Base-by-base conservation (phyloP, 2,113 vertebrate species). In the Poeciliopsis turrubarensis region DNA sequence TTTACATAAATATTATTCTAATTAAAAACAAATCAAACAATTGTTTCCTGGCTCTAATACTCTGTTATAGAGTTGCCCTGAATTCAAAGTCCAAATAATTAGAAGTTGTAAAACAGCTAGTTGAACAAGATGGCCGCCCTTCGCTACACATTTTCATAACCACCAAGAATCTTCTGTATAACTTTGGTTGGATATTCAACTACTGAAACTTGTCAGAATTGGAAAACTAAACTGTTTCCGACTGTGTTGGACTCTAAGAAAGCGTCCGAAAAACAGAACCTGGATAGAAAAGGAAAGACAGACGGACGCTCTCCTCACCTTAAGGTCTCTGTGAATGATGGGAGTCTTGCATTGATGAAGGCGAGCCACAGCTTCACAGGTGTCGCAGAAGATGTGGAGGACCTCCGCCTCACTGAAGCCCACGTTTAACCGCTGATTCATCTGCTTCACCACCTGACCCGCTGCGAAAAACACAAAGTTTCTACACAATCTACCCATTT, bases 301-400 rank as follows among this genome's bases (percentile, higher is more conserved):
- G 34, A 7, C 17, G 1, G 17, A 47, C 17, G 3, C 4, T 0
- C 0, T 57, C 32, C 11, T 71, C 89, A 98, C 97, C 96, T 99
- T 99, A 1, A 99, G 94, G 82, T 99, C 97, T 41, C 97, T 93
- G 89, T 99, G 97, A 88, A 99, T 95, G 85, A 99, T 93, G 14
- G 98, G 96, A 0, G 97, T 98, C 94, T 98, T 98, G 92, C 97
- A 98, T 39, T 99, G 98, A 87, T 99, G 98, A 74, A 99, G 88
- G 37, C 97, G 94, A 41, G 98, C 98, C 39, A 99, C 97, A 1
- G 98, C 97, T 89, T 99, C 98, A 61, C 98, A 99, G 29, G 96
- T 91, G 81, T 99, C 97, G 61, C 97, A 98, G 86, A 99, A 98
- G 88, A 99, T 96, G 72, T 93, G 94, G 74, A 98, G 90, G 10